These are phyloP conservation scores for Brachionus koreanus DNA, from an alignment of 1,140 invertebrate species.

Conservation along the genomic window DNA sequence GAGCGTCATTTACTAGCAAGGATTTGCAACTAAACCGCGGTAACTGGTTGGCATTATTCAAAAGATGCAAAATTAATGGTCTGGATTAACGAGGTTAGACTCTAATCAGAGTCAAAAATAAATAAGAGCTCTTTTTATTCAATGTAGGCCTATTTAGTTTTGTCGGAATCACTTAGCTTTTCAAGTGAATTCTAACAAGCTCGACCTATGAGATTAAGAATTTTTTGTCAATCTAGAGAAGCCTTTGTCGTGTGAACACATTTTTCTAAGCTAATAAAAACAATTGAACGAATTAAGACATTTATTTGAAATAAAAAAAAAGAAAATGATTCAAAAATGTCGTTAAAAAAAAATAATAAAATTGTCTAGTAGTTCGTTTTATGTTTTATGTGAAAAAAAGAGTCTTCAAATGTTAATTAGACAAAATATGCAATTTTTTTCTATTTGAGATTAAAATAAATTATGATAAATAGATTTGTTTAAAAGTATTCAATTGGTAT, in stretches of 20 bases:
- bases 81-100: slow-evolving; percentile 27
- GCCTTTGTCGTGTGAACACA: background rate
- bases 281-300: background rate
- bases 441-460: too few relatives aligned
- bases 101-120: background rate
- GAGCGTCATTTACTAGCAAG: background rate
- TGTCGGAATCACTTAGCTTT: slow-evolving; percentile 19
- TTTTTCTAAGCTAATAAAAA: background rate
- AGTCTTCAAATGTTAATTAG: too few relatives aligned
- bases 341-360: background rate
- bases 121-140: background rate
- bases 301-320: background rate
- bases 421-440: too few relatives aligned
- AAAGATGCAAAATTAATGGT: background rate
- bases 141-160: background rate
- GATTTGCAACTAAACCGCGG: background rate
- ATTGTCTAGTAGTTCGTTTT: too few relatives aligned
- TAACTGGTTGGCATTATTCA: background rate
- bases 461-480: too few relatives aligned
- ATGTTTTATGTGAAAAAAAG: too few relatives aligned
- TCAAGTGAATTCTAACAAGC: slow-evolving; percentile 6
- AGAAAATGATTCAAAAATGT: background rate
- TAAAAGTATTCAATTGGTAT: too few relatives aligned
- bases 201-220: background rate
- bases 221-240: background rate